Base-by-base conservation (phyloP, 2,113 vertebrate genomes). In the Ginglymostoma cirratum region DNA sequence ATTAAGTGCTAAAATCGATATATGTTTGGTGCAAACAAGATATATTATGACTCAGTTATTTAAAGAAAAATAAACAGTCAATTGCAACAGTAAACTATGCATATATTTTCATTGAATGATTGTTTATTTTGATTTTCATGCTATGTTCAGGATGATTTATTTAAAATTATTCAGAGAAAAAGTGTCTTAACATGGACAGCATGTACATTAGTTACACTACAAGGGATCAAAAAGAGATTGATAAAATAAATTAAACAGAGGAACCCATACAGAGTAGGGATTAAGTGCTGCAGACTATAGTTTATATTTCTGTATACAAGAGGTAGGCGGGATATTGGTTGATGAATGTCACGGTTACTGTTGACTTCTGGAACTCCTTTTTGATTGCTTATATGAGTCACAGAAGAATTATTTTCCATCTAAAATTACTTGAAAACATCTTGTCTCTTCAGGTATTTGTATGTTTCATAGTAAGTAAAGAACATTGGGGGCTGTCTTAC, bases 1-100 rank as follows among this genome's bases (percentile, higher is more conserved):
- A 38, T 92, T 6, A 42, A 66, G 89, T 93, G n/a, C 34, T n/a
- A 93, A 93, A 93, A 66, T 93, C 61, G 65, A 92, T 14, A 92
- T n/a, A 93, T 38, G 19, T 83, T 83, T 83, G 38, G 80, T 83
- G 21, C 38, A 42, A 45, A 83, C 80, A 42, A 83, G 38, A 17
- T 45, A 21, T 19, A 83, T 17, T 66, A 66, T 66, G 89, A 66
- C 38, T 93, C 30, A 23, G 17, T 38, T 93, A 66, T 93, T 38
- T 38, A 23, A 17, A 15, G 34, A 66, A 92, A 92, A 80, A 80
- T 80, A 80, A 80, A 19, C 89, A 93, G 17, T 66, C 5, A 12
- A 2, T 93, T 93, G 19, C 17, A 93, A 21, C 2, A 10, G 61
- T 38, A 65, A 66, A 65, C 23, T 21, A 19, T 67, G 19, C n/a